Evolutionary conservation across 2,888 invertebrate species (phyloP), one percentile per base, ranked within the genome.

Genomic region (Pocota personata): DNA sequence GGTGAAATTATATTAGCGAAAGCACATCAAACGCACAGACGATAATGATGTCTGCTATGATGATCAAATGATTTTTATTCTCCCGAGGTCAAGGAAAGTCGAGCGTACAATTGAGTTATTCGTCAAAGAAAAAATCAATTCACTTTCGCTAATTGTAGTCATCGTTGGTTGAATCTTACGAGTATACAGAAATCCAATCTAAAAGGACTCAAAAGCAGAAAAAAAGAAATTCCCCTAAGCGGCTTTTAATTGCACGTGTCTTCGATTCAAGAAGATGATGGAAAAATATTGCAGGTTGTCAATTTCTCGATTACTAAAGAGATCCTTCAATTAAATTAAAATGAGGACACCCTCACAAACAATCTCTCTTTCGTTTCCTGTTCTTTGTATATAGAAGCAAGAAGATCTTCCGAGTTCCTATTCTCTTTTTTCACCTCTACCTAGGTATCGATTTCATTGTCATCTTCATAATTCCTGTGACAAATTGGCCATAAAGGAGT

Each of bases 401-500:
- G 55, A 4, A 32, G 19, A 32, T 52, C 57, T 52, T 60, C 32
- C 10, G 35, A 46, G 62, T 80, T 73, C 16, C 24, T 40, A 10
- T 3, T 35, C 10, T 6, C 35, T 24, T 57, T 10, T 46, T 55
- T 24, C 55, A 67, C 58, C 30, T 40, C 35, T 16, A 14, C 24
- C 46, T 73, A 37, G 69, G 58, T 79, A 79, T 84, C 83, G 69
- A 83, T 48, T 48, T 75, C 57, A 55, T 62, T 79, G 72, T 58
- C n/a, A 58, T 62, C 67, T 67, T 79, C 69, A 84, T 75, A 84
- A 84, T 79, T 84, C 73, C 73, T 64, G 62, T 75, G 83, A 84
- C 83, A 84, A 84, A 84, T 84, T 84, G 83, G 52, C n/a, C 64
- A 84, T 73, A 75, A 79, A 84, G 62, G 79, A 79, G 79, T 79